Base-by-base conservation (phyloP, 2,113 vertebrate genomes). In the Hemiscyllium ocellatum region DNA sequence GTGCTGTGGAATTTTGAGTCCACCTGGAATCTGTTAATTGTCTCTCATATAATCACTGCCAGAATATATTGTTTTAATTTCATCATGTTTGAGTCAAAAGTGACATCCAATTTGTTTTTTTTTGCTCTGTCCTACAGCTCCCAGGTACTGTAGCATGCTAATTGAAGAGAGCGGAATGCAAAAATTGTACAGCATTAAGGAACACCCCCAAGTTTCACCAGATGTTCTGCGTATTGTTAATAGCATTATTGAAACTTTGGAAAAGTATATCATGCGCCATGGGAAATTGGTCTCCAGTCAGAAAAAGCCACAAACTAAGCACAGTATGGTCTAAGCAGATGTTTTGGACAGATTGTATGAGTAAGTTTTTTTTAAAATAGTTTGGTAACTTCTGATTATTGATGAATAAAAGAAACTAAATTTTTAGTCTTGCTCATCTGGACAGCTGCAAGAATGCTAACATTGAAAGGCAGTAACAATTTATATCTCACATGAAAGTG, bases 71-170 rank as follows among this genome's bases (percentile, higher is more conserved):
- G 37, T 17, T 91, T 61, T n/a, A 66, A 0, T 6, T 66, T 90
- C 52, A 90, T 42, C 37, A 80, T 4, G 37, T 13, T 29, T 91
- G 65, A 37, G 66, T 66, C 61, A 85, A 61, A n/a, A 61, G 24
- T 56, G 26, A 19, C 61, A 37, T 80, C 95, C 56, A 85, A 80
- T 47, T 37, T 70, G 15, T 10, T 95, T 37, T 47, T 83, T 83
- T 37, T 20, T 83, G 76, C 19, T 97, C 96, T 96, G 95, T 29
- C 97, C 72, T 97, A 66, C 97, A 99, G 99, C 99, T 1, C 96
- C 98, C 95, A 98, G 99, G 3, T 99, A 99, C 96, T 99, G 99
- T 98, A 99, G 98, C 97, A 99, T 99, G 99, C 96, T 99, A 97
- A 97, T 99, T 97, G 99, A 99, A 97, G 99, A 99, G 97, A 99